A percentile compares a stretch with the other conserved stretches of the same genome.
phyloP scores from a whole-genome alignment of 2,888 invertebrate genomes.

The Trimorus sp. region DNA sequence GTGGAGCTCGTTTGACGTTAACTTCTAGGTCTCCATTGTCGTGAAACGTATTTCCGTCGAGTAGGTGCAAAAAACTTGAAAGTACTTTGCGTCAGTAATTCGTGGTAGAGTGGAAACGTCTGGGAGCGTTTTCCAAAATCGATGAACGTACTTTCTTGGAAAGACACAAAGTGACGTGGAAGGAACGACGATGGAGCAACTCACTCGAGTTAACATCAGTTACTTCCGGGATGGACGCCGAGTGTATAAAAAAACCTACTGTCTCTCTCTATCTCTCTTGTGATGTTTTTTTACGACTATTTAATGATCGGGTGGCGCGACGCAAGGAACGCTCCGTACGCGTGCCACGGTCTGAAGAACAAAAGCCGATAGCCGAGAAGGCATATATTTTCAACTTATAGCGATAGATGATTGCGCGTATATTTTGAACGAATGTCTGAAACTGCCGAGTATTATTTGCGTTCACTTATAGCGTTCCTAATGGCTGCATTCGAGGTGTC shows the following conservation, averaged over 20 bases:
- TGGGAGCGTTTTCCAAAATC: too few relatives aligned
- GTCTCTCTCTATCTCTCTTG: constrained; percentile 29
- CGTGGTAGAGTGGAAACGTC: not conserved
- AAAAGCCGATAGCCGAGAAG: constrained; percentile 33
- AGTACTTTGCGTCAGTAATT: not conserved
- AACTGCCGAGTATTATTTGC: constrained; percentile 54
- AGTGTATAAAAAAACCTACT: not conserved
- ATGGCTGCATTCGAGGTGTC: constrained; percentile 32
- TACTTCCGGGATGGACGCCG: not conserved
- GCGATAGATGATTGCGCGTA: constrained; percentile 38
- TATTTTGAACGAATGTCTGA: constrained; percentile 55
- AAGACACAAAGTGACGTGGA: too few relatives aligned
- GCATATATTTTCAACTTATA: constrained; percentile 55
- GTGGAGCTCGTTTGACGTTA: too few relatives aligned
- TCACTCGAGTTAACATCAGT: not conserved
- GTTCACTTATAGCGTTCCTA: constrained; percentile 53
- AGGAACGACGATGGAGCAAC: not conserved
- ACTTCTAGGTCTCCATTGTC: too few relatives aligned
- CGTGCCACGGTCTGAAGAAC: constrained; percentile 3
- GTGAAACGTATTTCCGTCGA: too few relatives aligned
- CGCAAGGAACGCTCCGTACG: constrained; percentile 7
- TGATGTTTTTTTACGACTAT: constrained; percentile 39
- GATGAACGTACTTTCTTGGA: too few relatives aligned
- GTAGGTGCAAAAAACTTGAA: too few relatives aligned
- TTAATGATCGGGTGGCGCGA: constrained; percentile 25